A percentile compares a stretch with the other conserved stretches of the same genome.
phyloP scores from a whole-genome alignment of 2,797 vertebrate species.

The Catharus ustulatus region DNA sequence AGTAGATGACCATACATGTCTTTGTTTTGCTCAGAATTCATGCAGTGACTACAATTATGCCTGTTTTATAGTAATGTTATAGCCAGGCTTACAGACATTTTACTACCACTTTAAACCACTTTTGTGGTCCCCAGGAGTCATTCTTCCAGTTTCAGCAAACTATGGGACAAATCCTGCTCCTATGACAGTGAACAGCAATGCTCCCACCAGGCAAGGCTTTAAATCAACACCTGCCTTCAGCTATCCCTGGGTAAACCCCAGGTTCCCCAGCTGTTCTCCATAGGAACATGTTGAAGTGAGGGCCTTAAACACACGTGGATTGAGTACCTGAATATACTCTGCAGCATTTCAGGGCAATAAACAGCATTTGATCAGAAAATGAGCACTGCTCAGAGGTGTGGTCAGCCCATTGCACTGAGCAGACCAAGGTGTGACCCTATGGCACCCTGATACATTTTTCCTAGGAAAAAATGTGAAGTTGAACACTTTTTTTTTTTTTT shows the following conservation, averaged over 20 bases:
- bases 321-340: background rate
- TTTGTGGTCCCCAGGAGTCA: background rate
- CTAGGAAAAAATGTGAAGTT: background rate
- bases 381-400: accelerated
- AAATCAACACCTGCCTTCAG: background rate
- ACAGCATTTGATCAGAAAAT: background rate
- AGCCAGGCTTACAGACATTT: background rate
- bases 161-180: background rate
- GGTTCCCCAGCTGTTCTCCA: background rate
- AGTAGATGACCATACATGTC: background rate
- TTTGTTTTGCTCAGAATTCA: background rate
- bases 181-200: background rate
- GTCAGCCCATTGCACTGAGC: background rate
- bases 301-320: background rate
- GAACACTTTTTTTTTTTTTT: background rate
- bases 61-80: background rate
- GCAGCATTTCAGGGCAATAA: background rate
- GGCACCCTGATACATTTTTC: background rate
- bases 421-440: background rate
- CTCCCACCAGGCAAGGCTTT: background rate
- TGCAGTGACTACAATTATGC: background rate
- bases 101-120: background rate
- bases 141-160: background rate
- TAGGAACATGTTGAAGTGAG: background rate
- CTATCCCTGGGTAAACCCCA: background rate